Evolutionary conservation across 2,888 invertebrate genomes (phyloP).

Genomic region (Endomychus coccineus): DNA sequence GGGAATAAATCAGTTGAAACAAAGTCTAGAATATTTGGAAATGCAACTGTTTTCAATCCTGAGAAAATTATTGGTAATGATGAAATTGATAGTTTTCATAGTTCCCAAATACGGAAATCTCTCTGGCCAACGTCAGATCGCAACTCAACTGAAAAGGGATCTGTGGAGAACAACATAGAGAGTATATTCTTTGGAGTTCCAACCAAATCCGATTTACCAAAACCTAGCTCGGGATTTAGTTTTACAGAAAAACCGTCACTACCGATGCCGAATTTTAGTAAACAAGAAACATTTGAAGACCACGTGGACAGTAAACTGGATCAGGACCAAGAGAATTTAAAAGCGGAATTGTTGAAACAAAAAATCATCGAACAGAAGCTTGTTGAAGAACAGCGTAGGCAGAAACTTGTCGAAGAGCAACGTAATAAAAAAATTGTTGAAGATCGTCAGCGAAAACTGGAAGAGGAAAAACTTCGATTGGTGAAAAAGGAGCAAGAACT

Average conservation of each 20-base stretch:
- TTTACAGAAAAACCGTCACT: background rate
- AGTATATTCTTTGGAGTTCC: too few species aligned
- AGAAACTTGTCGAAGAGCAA: slow-evolving; percentile 26
- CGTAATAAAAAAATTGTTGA: slow-evolving; percentile 19
- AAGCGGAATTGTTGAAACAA: slow-evolving; percentile 11
- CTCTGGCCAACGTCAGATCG: too few species aligned
- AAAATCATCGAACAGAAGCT: slow-evolving; percentile 13
- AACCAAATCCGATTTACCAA: too few species aligned
- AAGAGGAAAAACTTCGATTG: slow-evolving; percentile 16
- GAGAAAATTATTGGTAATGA: too few species aligned
- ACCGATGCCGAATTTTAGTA: too few species aligned
- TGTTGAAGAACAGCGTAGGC: slow-evolving; percentile 25
- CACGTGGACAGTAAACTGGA: slow-evolving; percentile 19
- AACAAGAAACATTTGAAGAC: slow-evolving; percentile 16
- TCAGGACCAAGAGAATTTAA: slow-evolving; percentile 17
- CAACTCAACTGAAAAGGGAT: slow-evolving; percentile 1
- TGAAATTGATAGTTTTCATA: too few species aligned
- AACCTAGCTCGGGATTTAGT: background rate
- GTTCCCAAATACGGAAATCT: too few species aligned
- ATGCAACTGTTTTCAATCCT: too few species aligned
- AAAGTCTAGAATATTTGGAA: too few species aligned
- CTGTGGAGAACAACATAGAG: too few species aligned
- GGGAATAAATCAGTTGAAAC: too few species aligned
- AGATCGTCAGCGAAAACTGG: slow-evolving; percentile 14
- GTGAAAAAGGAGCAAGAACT: slow-evolving; percentile 13